Evolutionary conservation across 2,113 vertebrate species (phyloP), one percentile per base, ranked within the genome.

Genomic region (Fregetta grallaria): DNA sequence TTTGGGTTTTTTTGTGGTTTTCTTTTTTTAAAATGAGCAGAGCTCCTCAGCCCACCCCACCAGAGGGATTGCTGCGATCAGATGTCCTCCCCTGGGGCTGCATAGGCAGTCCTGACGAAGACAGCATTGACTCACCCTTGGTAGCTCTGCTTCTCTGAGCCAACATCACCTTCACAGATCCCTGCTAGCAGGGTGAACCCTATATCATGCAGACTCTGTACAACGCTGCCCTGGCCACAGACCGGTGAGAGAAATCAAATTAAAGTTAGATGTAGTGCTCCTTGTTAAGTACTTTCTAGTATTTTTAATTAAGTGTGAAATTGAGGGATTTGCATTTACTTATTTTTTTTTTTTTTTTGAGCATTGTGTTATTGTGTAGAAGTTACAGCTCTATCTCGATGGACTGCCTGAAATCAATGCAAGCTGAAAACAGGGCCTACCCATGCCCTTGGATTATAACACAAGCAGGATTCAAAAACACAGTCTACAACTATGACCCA

Each of bases 71-170:
- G 62, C 58, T 59, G 62, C 5, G 6, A 42, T 34, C 25, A 6
- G 16, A 40, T 87, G 73, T 75, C 74, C 38, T 87, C 49, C 17
- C 30, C 20, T 27, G 44, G 49, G 62, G 68, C 79, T 73, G 49
- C 0, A 0, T 0, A 27, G 72, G 45, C 55, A 45, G 55, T 22
- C 15, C 55, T 77, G 25, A 55, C 23, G 61, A 59, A 62, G 42
- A 42, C 6, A 40, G 38, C 38, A 70, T 23, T 1, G 4, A 44
- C 68, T 71, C 3, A 14, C 40, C 34, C 2, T 9, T 23, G 12
- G 27, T 6, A 32, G 15, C 34, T 50, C 3, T 4, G 42, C 65
- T 84, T 45, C 73, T 42, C 72, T 2, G 5, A 81, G 71, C 30
- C 61, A 61, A 7, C 3, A 4, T 11, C 29, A 34, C 52, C 47